phyloP scores from a whole-genome alignment of 2,797 vertebrate species.

The Tragelaphus eurycerus region DNA sequence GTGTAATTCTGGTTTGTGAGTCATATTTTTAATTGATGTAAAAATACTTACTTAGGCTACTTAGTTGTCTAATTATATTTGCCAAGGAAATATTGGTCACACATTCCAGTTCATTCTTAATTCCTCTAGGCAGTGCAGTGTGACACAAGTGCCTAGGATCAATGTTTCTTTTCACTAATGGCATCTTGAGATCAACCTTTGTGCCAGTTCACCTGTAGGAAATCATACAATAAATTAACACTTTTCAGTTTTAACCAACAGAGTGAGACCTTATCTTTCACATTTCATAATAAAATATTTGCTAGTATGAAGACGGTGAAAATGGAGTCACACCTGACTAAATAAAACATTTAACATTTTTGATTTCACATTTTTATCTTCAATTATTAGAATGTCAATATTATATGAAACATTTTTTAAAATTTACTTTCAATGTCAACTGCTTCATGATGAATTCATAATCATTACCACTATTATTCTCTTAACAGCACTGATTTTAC shows the following conservation, averaged over 20 bases:
- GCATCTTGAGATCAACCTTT: conserved; percentile 90
- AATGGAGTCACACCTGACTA: neutral
- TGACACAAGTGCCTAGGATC: conserved; percentile 98
- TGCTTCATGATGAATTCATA: neutral
- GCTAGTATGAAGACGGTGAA: conserved; percentile 4
- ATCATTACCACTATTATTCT: neutral
- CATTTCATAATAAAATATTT: neutral
- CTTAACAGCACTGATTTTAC: neutral
- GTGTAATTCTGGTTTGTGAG: conserved; percentile 32
- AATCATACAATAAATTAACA: conserved; percentile 36
- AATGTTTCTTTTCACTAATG: conserved; percentile 97
- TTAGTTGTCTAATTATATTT: conserved; percentile 98
- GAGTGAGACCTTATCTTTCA: conserved; percentile 3
- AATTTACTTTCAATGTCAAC: neutral
- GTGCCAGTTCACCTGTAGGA: conserved; percentile 77
- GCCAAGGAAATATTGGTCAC: conserved; percentile 99
- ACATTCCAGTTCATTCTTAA: conserved; percentile 99
- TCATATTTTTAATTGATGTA: conserved; percentile 41
- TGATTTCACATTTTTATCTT: neutral
- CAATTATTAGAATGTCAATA: conserved; percentile 9
- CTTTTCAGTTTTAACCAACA: conserved; percentile 4
- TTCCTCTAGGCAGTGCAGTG: conserved; percentile 94
- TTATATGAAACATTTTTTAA: neutral
- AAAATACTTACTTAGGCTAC: conserved; percentile 95
- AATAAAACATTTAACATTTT: neutral